Percentiles rank a stretch among this genome's conserved stretches.
Evolutionary conservation across 2,113 vertebrate genomes (phyloP).

Genomic region (Phrynosoma blainvillii): DNA sequence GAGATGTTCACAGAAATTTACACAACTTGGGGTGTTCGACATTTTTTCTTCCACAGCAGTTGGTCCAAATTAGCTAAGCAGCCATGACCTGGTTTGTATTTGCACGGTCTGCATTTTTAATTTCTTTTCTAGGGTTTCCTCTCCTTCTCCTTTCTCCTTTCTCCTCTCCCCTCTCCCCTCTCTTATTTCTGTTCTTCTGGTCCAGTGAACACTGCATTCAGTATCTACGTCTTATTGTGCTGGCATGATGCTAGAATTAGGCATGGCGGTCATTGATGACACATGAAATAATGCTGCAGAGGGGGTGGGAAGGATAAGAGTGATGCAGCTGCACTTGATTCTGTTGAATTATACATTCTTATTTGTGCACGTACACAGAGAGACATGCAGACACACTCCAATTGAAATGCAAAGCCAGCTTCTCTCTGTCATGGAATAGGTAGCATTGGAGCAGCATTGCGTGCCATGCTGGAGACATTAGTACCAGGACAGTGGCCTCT

Average conservation of each 20-base stretch:
- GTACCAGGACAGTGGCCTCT: conserved; percentile 45
- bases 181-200: conserved; percentile 89
- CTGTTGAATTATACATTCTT: conserved; percentile 59
- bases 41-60: conserved; percentile 99
- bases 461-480: conserved; percentile 32
- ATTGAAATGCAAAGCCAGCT: conserved; percentile 62
- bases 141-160: conserved; percentile 36
- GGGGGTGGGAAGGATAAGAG: conserved; percentile 63
- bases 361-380: conserved; percentile 2
- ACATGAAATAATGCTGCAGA: conserved; percentile 99
- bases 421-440: conserved; percentile 42
- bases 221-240: conserved; percentile 98
- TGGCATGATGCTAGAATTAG: conserved; percentile 99
- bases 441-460: conserved; percentile 29
- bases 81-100: conserved; percentile 99
- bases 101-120: conserved; percentile 99
- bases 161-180: conserved; percentile 28
- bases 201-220: conserved; percentile 99
- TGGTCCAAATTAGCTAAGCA: conserved; percentile 99
- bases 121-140: conserved; percentile 86
- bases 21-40: conserved; percentile 99
- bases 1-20: conserved; percentile 97
- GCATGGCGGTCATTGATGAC: conserved; percentile 98
- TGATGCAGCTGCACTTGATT: conserved; percentile 68
- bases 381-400: conserved; percentile 3